Evolutionary conservation across 2,797 vertebrate genomes (phyloP), one percentile per base, ranked within the genome.

Genomic region (Labroides dimidiatus): DNA sequence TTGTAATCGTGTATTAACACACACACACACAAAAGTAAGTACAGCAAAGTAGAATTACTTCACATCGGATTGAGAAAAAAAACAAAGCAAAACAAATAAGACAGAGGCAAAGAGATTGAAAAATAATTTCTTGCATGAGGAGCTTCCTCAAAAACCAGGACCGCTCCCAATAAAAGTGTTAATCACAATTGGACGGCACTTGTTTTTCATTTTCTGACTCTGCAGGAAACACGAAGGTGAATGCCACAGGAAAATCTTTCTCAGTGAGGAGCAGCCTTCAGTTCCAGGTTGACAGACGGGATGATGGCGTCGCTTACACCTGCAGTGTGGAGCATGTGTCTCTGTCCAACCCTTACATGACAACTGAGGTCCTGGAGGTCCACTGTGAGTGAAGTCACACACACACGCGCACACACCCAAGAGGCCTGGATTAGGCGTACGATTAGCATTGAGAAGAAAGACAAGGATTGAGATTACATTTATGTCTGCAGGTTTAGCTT

Each of bases 281-380:
- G 88, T 95, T 99, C 70, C 91, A 93, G 88, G 97, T 97, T 90
- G 95, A 98, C 82, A 93, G 94, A 43, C 94, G 86, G 44, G 98
- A 99, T 0, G 96, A 99, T 10, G 95, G 97, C 1, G 95, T 95
- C 39, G 95, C 96, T 0, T 93, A 99, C 78, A 97, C 96, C 88
- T 99, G 98, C 91, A 95, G 96, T 77, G 97, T 99, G 83, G 97
- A 99, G 79, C 98, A 99, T 0, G 95, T 96, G 69, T 96, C 98
- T 41, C 94, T 99, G 84, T 92, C 95, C 54, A 95, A 94, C 63
- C 96, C 97, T 60, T 96, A 99, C 89, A 95, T 96, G 92, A 96
- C 96, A 78, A 97, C 95, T 41, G 97, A 99, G 92, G 95, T 97
- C 84, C 95, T 99, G 94, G 96, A 98, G 94, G 97, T 99, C 89